These are phyloP conservation scores for Syngnathus typhle DNA, from an alignment of 2,113 vertebrate species.

Conservation along the genomic window DNA sequence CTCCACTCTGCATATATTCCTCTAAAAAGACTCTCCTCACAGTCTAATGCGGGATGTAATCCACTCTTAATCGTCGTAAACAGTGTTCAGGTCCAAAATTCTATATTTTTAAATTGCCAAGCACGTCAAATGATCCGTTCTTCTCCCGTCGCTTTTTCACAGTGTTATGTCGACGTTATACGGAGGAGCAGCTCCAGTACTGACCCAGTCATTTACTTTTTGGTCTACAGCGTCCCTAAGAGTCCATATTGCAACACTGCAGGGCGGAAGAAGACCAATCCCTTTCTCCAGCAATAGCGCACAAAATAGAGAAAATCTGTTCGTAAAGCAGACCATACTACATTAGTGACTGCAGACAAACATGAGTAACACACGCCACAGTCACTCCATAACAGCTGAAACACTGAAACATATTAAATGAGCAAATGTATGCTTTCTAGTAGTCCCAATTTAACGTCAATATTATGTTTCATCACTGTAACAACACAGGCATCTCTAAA, in stretches of 20 bases:
- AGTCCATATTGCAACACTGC: conserved; percentile 3
- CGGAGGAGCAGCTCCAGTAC: neutral
- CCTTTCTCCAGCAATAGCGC: neutral
- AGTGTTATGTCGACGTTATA: neutral
- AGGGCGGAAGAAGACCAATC: neutral
- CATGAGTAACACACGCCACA: too few relatives aligned
- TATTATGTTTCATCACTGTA: too few relatives aligned
- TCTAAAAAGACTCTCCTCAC: neutral
- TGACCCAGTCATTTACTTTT: neutral
- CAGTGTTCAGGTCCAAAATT: neutral
- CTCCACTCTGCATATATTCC: neutral
- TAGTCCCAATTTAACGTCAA: too few relatives aligned
- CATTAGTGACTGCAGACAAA: too few relatives aligned
- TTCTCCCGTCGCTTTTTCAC: neutral
- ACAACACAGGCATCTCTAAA: too few relatives aligned
- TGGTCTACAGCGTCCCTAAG: conserved; percentile 9
- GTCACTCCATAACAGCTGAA: too few relatives aligned
- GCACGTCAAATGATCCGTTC: neutral
- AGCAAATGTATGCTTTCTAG: too few relatives aligned
- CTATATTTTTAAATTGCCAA: too few relatives aligned
- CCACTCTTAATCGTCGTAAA: neutral
- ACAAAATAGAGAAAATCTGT: neutral
- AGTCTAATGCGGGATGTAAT: neutral
- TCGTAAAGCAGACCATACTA: too few relatives aligned
- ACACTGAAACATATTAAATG: too few relatives aligned